A percentile compares a stretch with the other conserved stretches of the same genome.
These are phyloP conservation scores for Rhizomys pruinosus DNA, from an alignment of 2,113 vertebrate genomes.

Conservation along the genomic window DNA sequence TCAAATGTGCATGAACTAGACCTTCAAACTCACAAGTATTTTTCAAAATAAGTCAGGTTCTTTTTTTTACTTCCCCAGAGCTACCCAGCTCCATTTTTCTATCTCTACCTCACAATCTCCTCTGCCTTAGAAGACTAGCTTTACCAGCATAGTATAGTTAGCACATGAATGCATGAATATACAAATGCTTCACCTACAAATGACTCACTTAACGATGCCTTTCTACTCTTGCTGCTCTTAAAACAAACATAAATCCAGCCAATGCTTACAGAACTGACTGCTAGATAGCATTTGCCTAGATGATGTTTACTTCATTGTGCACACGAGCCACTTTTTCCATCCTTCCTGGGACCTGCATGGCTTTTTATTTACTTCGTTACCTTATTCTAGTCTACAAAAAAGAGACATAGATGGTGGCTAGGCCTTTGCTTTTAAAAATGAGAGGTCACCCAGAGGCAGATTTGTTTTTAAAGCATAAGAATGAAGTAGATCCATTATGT, in stretches of 20 bases:
- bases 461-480: neutral
- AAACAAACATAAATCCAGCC: conserved; percentile 24
- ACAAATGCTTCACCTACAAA: neutral
- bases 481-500: neutral
- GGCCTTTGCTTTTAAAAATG: neutral
- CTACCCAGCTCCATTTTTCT: neutral
- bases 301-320: neutral
- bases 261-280: neutral
- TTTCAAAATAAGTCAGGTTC: neutral
- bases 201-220: neutral
- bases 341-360: neutral
- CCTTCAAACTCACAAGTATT: neutral
- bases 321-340: neutral
- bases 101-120: neutral
- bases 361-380: neutral
- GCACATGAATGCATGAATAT: neutral
- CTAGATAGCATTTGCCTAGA: neutral
- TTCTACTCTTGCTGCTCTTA: neutral
- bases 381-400: neutral
- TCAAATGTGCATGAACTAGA: conserved; percentile 14
- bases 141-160: neutral
- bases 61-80: neutral
- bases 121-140: neutral
- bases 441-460: too few species aligned
- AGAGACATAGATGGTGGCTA: neutral